Evolutionary conservation across 2,888 invertebrate genomes (phyloP), one percentile per base, ranked within the genome.

Genomic region (Pardosa pseudoannulata): DNA sequence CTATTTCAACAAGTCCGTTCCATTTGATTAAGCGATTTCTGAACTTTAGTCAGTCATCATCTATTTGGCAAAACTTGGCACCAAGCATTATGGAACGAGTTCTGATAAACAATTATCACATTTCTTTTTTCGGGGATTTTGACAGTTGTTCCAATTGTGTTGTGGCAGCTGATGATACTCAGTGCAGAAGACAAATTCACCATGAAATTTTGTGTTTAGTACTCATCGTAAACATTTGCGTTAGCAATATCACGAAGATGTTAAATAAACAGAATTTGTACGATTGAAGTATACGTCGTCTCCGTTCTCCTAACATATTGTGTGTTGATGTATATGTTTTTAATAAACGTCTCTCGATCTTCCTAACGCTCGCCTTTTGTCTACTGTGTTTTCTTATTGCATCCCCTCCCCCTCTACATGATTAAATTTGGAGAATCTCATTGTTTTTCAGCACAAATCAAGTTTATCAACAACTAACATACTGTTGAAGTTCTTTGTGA

Each of bases 321-420:
- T 76, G 41, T 83, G 83, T 83, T 78, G 83, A 65, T 83, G 83
- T 83, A 83, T 75, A 65, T 71, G 32, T 76, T 83, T 83, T 83
- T 83, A 83, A 83, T 83, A 83, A 83, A 83, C 83, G 83, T 83
- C 32, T 83, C 65, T 83, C 78, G 76, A 76, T 83, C 83, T 83
- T 83, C 76, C 76, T 81, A 81, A 73, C 19, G 9, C 23, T 41
- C 62, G 39, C 16, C 29, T 79, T 62, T n/a, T 23, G 32, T 67
- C 46, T 31, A 32, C 68, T 68, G 28, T 28, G 5, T 16, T 7
- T 46, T 2, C 7, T 16, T 46, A 46, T 36, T 36, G 5, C 36
- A 36, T 36, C n/a, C n/a, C n/a, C n/a, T n/a, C n/a, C n/a, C n/a
- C n/a, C n/a, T n/a, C n/a, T 36, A 11, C 36, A 36, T 5, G 36